Evolutionary conservation across 2,888 invertebrate species (phyloP).

Genomic region (Lasioglossum oenotherae): DNA sequence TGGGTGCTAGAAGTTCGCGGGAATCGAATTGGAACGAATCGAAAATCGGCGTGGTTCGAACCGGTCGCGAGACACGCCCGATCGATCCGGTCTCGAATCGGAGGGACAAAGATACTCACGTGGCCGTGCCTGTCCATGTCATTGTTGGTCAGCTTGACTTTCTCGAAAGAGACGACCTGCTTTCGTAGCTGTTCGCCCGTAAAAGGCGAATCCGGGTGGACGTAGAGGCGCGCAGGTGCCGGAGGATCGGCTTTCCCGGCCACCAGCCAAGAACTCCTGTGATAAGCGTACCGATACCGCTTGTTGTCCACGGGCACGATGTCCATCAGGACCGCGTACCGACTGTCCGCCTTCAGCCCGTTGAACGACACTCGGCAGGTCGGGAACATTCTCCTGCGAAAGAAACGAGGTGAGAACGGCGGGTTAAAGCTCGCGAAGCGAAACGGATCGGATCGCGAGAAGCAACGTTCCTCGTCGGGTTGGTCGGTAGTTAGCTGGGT

Average conservation of each 20-base stretch:
- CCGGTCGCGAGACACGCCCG: background rate
- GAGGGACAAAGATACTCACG: conserved; percentile 86
- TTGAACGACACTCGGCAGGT: conserved; percentile 97
- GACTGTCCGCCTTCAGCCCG: conserved; percentile 92
- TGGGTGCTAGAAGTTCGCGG: background rate
- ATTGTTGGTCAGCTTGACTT: conserved; percentile 99
- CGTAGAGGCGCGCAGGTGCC: conserved; percentile 95
- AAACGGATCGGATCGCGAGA: background rate
- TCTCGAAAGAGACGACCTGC: conserved; percentile 99
- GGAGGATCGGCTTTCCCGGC: conserved; percentile 99
- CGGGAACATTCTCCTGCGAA: conserved; percentile 97
- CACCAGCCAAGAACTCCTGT: conserved; percentile 98
- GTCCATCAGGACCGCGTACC: conserved; percentile 97
- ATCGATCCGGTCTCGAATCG: background rate
- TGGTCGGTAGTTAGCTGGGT: background rate
- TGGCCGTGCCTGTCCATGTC: conserved; percentile 98
- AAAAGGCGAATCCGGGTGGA: conserved; percentile 98
- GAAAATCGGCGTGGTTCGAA: background rate
- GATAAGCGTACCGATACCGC: conserved; percentile 98
- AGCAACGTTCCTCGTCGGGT: background rate
- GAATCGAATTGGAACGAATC: background rate
- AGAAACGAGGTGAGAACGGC: conserved; percentile 1
- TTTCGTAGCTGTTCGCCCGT: conserved; percentile 97
- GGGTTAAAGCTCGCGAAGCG: background rate
- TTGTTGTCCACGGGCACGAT: conserved; percentile 98